A percentile compares a stretch with the other conserved stretches of the same genome.
These are phyloP conservation scores for Tinamus guttatus DNA, from an alignment of 2,113 vertebrate species.

Conservation along the genomic window DNA sequence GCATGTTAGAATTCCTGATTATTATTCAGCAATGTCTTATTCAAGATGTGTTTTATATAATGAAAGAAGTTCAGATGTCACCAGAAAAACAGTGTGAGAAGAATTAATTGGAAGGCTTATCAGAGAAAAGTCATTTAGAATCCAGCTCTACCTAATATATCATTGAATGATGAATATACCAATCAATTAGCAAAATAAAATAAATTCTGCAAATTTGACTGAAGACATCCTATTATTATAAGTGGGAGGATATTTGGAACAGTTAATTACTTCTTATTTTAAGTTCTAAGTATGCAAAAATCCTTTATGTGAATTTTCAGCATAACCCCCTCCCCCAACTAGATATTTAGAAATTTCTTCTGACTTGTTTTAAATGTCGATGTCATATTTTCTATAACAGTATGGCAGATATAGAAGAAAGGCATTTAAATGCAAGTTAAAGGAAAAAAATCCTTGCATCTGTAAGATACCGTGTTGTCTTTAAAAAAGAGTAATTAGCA, in stretches of 20 bases:
- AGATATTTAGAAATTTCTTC: constrained; percentile 60
- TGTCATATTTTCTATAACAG: constrained; percentile 57
- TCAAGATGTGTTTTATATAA: constrained; percentile 85
- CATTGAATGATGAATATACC: constrained; percentile 85
- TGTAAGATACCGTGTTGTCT: not conserved
- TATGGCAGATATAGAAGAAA: not conserved
- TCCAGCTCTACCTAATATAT: constrained; percentile 86
- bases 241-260: constrained; percentile 87
- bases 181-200: constrained; percentile 94
- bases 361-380: constrained; percentile 61
- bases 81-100: constrained; percentile 86
- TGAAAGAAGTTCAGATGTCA: constrained; percentile 87
- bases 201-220: constrained; percentile 89
- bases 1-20: constrained; percentile 77
- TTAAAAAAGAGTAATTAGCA: not conserved
- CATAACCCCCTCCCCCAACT: constrained; percentile 1
- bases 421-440: not conserved
- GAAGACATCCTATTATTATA: constrained; percentile 89
- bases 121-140: constrained; percentile 88
- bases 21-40: constrained; percentile 82
- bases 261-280: constrained; percentile 87
- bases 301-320: constrained; percentile 65
- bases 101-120: constrained; percentile 94
- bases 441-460: not conserved
- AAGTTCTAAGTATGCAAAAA: constrained; percentile 68